Conservation (phyloP, 2,113 vertebrate species). For the Verasper variegatus region DNA sequence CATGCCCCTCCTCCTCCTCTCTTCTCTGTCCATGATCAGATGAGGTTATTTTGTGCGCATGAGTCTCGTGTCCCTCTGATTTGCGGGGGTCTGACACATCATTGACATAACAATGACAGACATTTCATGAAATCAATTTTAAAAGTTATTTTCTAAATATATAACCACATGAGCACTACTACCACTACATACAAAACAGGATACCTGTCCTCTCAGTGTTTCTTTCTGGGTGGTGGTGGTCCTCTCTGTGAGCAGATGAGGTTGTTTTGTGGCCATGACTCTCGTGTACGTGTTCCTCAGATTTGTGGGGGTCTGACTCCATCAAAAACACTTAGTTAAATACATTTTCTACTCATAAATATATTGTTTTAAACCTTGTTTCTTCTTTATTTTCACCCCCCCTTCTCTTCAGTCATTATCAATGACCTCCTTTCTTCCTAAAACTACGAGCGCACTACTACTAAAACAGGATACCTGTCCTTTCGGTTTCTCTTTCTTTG, state of each 20-base stretch:
- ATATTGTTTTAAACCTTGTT: too few relatives aligned
- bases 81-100: neutral
- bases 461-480: neutral
- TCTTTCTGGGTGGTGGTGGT: neutral
- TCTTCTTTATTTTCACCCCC: too few relatives aligned
- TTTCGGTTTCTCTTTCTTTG: neutral
- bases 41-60: neutral
- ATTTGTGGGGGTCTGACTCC: slow-evolving; percentile 5
- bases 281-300: neutral
- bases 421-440: too few relatives aligned
- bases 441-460: too few relatives aligned
- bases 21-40: neutral
- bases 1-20: neutral
- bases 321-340: neutral
- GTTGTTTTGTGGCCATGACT: neutral
- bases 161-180: neutral
- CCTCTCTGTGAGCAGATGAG: neutral
- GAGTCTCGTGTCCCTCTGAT: neutral
- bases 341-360: neutral
- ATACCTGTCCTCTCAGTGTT: neutral
- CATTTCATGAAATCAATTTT: too few relatives aligned
- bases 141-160: neutral
- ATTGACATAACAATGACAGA: neutral
- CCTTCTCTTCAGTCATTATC: too few relatives aligned
- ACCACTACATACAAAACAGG: neutral